These are phyloP conservation scores for Holcopasites calliopsidis DNA, from an alignment of 1,140 invertebrate species.

Conservation along the genomic window DNA sequence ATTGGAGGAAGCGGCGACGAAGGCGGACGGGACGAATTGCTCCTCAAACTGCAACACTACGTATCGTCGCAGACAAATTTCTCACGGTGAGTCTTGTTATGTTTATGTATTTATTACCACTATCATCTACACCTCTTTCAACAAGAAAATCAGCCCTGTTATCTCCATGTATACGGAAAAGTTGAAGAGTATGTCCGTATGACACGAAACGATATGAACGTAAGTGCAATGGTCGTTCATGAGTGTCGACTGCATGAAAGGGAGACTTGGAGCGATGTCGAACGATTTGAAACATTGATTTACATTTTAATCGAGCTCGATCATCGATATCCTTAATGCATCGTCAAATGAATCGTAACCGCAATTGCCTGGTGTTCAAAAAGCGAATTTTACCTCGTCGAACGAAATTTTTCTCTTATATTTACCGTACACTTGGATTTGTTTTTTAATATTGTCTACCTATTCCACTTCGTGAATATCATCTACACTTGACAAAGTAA, in stretches of 20 bases:
- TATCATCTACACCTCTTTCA: too few species aligned
- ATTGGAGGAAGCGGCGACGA: slow-evolving; percentile 51
- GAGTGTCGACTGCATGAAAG: slow-evolving; percentile 35
- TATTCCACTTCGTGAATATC: background rate
- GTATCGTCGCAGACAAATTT: slow-evolving; percentile 58
- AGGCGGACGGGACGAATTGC: slow-evolving; percentile 60
- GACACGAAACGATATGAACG: slow-evolving; percentile 4
- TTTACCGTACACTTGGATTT: background rate
- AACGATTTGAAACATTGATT: slow-evolving; percentile 5
- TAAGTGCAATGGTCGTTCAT: background rate
- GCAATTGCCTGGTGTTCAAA: too few species aligned
- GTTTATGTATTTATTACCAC: too few species aligned
- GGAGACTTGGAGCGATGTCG: background rate
- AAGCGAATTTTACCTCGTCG: too few species aligned
- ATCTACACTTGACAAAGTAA: background rate
- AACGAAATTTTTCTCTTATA: background rate
- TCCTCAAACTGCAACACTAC: slow-evolving; percentile 63
- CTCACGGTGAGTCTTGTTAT: slow-evolving; percentile 66
- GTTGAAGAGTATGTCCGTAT: slow-evolving; percentile 58
- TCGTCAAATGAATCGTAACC: background rate
- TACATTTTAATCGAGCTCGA: too few species aligned
- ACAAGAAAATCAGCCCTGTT: too few species aligned
- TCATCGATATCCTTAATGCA: background rate
- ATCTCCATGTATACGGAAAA: slow-evolving; percentile 52
- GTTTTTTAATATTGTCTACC: slow-evolving; percentile 1